These are phyloP conservation scores for Caenorhabditis remanei DNA, from an alignment of 1,140 invertebrate genomes.

Conservation along the genomic window DNA sequence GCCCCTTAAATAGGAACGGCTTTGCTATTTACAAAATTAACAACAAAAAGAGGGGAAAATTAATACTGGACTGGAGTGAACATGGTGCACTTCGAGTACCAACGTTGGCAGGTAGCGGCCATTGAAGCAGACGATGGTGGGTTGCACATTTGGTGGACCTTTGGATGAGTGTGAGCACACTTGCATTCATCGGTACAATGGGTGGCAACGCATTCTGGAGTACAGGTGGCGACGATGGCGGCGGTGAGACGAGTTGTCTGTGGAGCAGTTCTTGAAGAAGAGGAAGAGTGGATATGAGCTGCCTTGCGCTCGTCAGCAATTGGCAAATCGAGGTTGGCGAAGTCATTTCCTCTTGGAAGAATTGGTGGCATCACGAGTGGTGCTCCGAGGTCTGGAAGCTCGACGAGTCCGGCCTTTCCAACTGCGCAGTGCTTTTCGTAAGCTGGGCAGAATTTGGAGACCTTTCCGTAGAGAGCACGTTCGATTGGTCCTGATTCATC, in stretches of 20 bases:
- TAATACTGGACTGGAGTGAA: conserved; percentile 64
- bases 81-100: conserved; percentile 68
- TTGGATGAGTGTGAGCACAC: conserved; percentile 67
- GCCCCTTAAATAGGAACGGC: neutral
- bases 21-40: conserved; percentile 46
- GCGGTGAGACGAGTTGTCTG: conserved; percentile 58
- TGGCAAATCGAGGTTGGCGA: conserved; percentile 65
- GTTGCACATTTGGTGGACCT: conserved; percentile 68
- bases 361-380: conserved; percentile 65
- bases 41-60: neutral
- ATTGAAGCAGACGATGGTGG: conserved; percentile 63
- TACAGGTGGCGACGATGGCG: conserved; percentile 63
- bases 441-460: conserved; percentile 69
- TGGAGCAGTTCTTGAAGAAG: conserved; percentile 18
- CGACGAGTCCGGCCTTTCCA: conserved; percentile 49
- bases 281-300: neutral
- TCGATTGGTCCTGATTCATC: conserved; percentile 45
- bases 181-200: conserved; percentile 67
- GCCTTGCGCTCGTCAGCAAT: conserved; percentile 53
- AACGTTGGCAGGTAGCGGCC: conserved; percentile 64
- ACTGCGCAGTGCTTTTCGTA: conserved; percentile 70
- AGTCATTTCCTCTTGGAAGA: conserved; percentile 62
- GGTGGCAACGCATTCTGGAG: conserved; percentile 62
- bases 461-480: conserved; percentile 57
- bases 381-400: conserved; percentile 31